Base-by-base conservation (phyloP, 2,888 invertebrate genomes). In the Ochropleura plecta region DNA sequence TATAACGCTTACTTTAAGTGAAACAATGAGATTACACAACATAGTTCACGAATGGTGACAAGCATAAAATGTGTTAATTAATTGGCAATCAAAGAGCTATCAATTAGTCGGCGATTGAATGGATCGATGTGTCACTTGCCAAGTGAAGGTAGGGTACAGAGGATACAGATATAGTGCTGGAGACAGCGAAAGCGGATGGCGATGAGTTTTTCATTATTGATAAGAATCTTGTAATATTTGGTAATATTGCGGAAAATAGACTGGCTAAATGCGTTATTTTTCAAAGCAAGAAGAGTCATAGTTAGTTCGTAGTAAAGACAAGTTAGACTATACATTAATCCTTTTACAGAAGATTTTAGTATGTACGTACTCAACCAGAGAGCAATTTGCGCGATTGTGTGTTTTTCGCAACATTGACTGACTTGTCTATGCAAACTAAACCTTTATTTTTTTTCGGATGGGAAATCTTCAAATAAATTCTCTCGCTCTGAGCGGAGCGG, bases 41-140 rank as follows among this genome's bases (percentile, higher is more conserved):
- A 62, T 51, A 57, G 62, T 70, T 42, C 30, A 40, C 60, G 49
- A 68, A 69, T 55, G 40, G 67, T 76, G 60, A 76, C 72, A 68
- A 59, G 40, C 70, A 57, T 73, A 76, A 78, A 82, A 78, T 73
- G 67, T 73, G 62, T 48, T 80, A 66, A 79, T 75, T 77, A 82
- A 79, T 87, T 85, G 86, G 76, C 81, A 78, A 81, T 86, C 87
- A 86, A 79, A 64, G 71, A 71, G 49, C 70, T 69, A 85, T 83
- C 76, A 79, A 79, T 82, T 85, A 72, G 69, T 63, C 46, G 63
- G 63, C 72, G 57, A 85, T 78, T 83, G 83, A 87, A 85, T 79
- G 66, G 62, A 76, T 87, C 69, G 70, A 83, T 83, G 73, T 79
- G 78, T 78, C 76, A 78, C 78, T 78, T 80, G 88, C 86, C 88